Conservation (phyloP, 1,140 invertebrate species). For the Heliconius eleuchia region DNA sequence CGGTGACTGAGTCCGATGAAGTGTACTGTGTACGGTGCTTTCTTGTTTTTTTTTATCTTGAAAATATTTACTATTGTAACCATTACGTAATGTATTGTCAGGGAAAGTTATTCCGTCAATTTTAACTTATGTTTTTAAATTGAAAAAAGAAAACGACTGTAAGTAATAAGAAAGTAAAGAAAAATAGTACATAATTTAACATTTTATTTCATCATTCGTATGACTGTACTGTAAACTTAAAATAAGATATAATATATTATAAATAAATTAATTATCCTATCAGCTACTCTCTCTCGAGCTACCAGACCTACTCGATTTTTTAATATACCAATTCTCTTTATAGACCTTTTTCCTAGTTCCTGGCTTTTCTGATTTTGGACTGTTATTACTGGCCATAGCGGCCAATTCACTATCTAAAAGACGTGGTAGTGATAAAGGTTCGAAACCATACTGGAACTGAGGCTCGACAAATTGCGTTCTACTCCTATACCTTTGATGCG, state of each 20-base stretch:
- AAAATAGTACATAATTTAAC: not conserved
- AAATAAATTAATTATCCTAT: slow-evolving; percentile 49
- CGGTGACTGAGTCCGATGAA: slow-evolving; percentile 59
- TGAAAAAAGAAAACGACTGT: not conserved
- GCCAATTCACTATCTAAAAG: slow-evolving; percentile 61
- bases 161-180: not conserved
- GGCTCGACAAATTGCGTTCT: slow-evolving; percentile 72
- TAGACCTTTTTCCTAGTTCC: slow-evolving; percentile 72
- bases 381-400: slow-evolving; percentile 66
- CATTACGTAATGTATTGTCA: slow-evolving; percentile 69
- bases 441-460: slow-evolving; percentile 77
- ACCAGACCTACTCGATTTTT: slow-evolving; percentile 59
- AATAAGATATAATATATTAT: slow-evolving; percentile 24
- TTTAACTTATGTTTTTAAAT: slow-evolving; percentile 16
- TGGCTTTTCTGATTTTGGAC: slow-evolving; percentile 65
- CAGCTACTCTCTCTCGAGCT: slow-evolving; percentile 49
- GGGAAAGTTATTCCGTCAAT: slow-evolving; percentile 70
- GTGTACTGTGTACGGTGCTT: slow-evolving; percentile 40
- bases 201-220: slow-evolving; percentile 23
- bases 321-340: slow-evolving; percentile 76
- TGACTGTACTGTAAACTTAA: slow-evolving; percentile 23
- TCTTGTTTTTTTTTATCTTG: slow-evolving; percentile 51
- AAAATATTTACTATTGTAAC: slow-evolving; percentile 36
- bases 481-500: slow-evolving; percentile 51
- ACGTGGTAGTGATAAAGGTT: slow-evolving; percentile 61